These are phyloP conservation scores for Sympetrum striolatum DNA, from an alignment of 2,888 invertebrate genomes.

Conservation along the genomic window DNA sequence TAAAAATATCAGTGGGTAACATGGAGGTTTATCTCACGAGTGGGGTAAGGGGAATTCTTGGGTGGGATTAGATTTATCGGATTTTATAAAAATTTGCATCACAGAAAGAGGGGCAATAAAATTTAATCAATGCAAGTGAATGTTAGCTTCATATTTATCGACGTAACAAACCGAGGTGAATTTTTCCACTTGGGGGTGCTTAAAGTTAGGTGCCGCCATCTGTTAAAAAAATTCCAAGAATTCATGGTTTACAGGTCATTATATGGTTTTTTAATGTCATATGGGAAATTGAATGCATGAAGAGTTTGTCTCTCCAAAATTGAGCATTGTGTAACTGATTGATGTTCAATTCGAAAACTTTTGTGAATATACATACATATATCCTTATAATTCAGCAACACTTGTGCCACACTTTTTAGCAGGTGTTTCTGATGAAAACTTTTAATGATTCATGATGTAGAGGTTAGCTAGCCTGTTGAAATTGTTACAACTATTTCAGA, in stretches of 20 bases:
- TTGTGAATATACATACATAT: background rate
- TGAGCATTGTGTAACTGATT: slow-evolving; percentile 20
- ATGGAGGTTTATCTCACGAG: background rate
- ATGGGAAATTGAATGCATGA: background rate
- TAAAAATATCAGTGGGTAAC: background rate
- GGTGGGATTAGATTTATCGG: background rate
- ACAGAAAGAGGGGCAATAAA: background rate
- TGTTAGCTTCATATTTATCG: background rate
- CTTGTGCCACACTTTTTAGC: background rate
- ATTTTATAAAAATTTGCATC: background rate
- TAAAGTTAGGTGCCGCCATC: too few relatives aligned
- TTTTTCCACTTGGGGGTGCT: background rate
- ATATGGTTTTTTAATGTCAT: background rate
- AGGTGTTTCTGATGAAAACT: background rate
- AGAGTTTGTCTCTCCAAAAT: background rate
- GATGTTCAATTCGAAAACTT: background rate
- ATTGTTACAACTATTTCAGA: slow-evolving; percentile 14
- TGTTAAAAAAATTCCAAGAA: background rate
- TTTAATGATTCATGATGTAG: background rate
- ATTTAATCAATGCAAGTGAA: background rate
- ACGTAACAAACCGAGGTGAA: background rate
- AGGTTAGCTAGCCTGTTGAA: background rate
- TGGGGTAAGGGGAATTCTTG: background rate
- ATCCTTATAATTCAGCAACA: background rate
- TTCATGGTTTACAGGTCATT: background rate